phyloP scores from a whole-genome alignment of 2,888 invertebrate species.

The Lycia hirtaria region DNA sequence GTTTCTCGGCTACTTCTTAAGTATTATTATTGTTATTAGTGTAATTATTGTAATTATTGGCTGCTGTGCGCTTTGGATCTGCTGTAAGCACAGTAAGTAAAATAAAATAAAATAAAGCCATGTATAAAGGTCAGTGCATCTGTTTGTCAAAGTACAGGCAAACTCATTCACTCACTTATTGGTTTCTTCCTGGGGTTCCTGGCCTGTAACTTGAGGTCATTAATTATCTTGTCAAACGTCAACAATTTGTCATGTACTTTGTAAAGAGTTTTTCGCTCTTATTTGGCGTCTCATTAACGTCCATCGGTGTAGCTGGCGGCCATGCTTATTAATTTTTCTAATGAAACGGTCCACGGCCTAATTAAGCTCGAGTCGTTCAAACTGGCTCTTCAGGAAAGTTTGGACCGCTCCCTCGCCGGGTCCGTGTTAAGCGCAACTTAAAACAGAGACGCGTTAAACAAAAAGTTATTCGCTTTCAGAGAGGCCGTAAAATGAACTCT shows the following conservation, averaged over 20 bases:
- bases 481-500: conserved; percentile 46
- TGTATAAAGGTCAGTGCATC: no score
- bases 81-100: no score
- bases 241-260: conserved; percentile 51
- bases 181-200: conserved; percentile 12
- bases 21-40: no score
- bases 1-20: no score
- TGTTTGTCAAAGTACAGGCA: conserved; percentile 21
- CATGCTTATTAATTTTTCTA: conserved; percentile 70
- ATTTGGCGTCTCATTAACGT: conserved; percentile 52
- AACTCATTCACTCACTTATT: conserved; percentile 4
- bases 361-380: conserved; percentile 60
- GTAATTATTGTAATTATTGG: no score
- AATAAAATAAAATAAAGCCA: no score
- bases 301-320: conserved; percentile 43
- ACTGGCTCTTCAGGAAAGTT: conserved; percentile 68
- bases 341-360: conserved; percentile 60
- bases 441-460: conserved; percentile 59
- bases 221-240: conserved; percentile 41
- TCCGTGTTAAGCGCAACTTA: conserved; percentile 64
- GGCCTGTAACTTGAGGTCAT: conserved; percentile 16
- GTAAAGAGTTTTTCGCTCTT: conserved; percentile 48
- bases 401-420: conserved; percentile 62
- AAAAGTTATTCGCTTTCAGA: conserved; percentile 58
- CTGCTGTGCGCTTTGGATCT: no score